phyloP scores from a whole-genome alignment of 2,113 vertebrate genomes.

The Eolophus roseicapilla region DNA sequence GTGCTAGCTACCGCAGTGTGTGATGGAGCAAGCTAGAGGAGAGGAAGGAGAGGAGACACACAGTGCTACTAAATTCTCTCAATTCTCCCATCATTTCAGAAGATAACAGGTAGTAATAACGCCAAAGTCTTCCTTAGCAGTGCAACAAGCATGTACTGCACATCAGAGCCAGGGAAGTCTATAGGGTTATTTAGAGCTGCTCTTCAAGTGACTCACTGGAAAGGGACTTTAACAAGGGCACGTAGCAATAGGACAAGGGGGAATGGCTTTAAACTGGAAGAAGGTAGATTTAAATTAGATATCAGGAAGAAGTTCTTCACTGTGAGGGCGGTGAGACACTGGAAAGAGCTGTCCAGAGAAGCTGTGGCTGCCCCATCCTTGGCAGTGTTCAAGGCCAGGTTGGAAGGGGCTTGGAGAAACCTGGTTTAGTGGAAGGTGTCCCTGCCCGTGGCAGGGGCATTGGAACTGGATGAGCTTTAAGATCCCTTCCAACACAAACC shows the following conservation, averaged over 20 bases:
- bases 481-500: background rate
- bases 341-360: background rate
- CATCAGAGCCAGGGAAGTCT: background rate
- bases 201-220: background rate
- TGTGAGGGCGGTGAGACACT: background rate
- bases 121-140: background rate
- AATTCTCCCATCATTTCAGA: background rate
- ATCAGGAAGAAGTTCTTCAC: background rate
- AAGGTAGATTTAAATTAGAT: background rate
- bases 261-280: background rate
- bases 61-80: background rate
- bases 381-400: background rate
- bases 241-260: background rate
- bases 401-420: background rate
- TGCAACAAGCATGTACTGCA: background rate
- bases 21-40: background rate
- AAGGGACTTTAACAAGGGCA: background rate
- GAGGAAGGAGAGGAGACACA: fast-evolving
- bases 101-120: background rate
- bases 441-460: background rate
- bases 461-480: background rate
- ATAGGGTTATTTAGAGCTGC: background rate
- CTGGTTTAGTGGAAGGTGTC: background rate
- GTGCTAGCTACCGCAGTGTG: background rate
- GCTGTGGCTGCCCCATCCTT: background rate